Evolutionary conservation across 2,113 vertebrate species (phyloP), one percentile per base, ranked within the genome.

Genomic region (Carassius auratus): DNA sequence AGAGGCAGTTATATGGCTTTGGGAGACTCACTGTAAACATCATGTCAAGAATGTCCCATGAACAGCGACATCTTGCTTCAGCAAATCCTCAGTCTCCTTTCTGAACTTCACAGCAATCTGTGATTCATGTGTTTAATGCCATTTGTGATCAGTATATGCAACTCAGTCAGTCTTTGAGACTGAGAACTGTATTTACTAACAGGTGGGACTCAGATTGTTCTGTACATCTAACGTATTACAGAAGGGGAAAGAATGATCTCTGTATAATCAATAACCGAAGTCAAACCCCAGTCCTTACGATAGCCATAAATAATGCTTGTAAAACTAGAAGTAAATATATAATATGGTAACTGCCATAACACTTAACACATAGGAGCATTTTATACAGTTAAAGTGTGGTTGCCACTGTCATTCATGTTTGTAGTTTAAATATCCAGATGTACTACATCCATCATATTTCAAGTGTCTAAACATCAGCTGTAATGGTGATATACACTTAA

Each of bases 1-100:
- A 83, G 86, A 87, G 73, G 71, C 75, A 83, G 79, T 86, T 85
- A 83, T 61, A 55, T 88, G 66, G 80, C 84, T 88, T 84, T 76
- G 59, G 86, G 66, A 84, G 57, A 75, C 76, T 87, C 68, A 81
- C 50, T 86, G 86, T 89, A 84, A 83, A 87, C 79, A 89, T 68
- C 80, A 86, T 86, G 79, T 89, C 84, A 81, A 68, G 69, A 85
- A 81, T 48, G 76, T 88, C 76, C 55, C 64, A 50, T 83, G 85
- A 88, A 79, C 55, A 55, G 74, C 45, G 66, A 55, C 50, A 48
- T 76, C 15, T 76, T 15, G 15, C 75, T 55, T 55, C 50, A 55
- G 75, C 50, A 55, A 33, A 52, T 55, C 26, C 75, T 52, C 48
- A 5, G n/a, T 55, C 50, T 76, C 23, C 26, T 17, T 4, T 76